phyloP scores from a whole-genome alignment of 1,140 invertebrate genomes.

The Pachyrhynchus sulphureomaculatus region DNA sequence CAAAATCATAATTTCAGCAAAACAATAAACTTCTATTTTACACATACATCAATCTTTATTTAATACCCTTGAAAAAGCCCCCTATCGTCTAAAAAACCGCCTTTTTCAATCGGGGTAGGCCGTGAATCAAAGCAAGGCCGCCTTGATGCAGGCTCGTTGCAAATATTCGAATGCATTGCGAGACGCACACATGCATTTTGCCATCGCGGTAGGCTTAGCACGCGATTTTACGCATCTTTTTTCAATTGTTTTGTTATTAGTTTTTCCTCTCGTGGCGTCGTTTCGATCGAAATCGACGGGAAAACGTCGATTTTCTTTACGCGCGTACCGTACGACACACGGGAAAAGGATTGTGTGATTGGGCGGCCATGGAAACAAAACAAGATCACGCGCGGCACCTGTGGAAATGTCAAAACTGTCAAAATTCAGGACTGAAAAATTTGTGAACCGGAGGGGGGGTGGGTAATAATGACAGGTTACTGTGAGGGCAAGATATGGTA shows the following conservation, averaged over 20 bases:
- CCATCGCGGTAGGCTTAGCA: constrained; percentile 23
- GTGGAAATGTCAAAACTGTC: constrained; percentile 21
- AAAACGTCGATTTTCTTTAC: not conserved
- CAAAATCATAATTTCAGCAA: not conserved
- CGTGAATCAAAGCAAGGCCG: constrained; percentile 32
- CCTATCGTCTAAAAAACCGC: constrained; percentile 25
- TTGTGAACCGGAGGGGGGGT: not conserved
- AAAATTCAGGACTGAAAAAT: not conserved
- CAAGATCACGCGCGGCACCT: not conserved
- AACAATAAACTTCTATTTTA: constrained; percentile 15
- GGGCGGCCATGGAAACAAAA: not conserved
- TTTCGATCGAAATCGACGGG: not conserved
- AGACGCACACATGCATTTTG: constrained; percentile 33
- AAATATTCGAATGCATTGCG: constrained; percentile 33
- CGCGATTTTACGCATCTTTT: constrained; percentile 30
- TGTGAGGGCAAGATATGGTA: too few species aligned
- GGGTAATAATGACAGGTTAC: too few species aligned
- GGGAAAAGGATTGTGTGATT: not conserved
- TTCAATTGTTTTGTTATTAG: constrained; percentile 6
- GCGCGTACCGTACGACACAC: not conserved
- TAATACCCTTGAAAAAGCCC: constrained; percentile 30
- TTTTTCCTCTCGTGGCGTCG: not conserved
- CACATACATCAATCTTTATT: constrained; percentile 19
- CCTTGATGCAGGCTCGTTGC: constrained; percentile 29
- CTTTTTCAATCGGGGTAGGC: constrained; percentile 31